phyloP scores from a whole-genome alignment of 2,797 vertebrate genomes.

The Masticophis lateralis region DNA sequence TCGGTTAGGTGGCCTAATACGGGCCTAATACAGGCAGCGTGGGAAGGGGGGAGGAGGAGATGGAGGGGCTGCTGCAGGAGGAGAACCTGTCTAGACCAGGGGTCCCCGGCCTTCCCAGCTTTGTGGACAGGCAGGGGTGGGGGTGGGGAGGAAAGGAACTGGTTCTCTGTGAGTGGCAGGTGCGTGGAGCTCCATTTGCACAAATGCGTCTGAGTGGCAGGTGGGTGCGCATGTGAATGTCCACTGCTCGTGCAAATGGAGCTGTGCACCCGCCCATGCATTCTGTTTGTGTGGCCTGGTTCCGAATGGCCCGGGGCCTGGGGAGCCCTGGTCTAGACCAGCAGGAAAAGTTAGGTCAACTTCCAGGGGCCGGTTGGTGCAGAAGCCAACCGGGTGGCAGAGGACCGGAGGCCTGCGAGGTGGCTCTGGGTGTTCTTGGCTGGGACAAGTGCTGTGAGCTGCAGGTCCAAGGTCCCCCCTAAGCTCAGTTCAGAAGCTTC shows the following conservation, averaged over 20 bases:
- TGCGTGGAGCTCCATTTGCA: neutral
- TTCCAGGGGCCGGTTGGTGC: rapidly evolving
- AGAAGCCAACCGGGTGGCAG: neutral
- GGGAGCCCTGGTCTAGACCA: too few species aligned
- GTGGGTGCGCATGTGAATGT: rapidly evolving
- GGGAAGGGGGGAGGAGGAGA: conserved; percentile 48
- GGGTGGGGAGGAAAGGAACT: neutral
- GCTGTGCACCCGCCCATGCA: too few species aligned
- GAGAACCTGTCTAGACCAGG: neutral
- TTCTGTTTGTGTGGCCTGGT: neutral
- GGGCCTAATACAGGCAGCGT: conserved; percentile 11
- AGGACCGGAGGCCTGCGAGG: rapidly evolving
- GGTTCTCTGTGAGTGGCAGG: neutral
- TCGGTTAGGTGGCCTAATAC: conserved; percentile 58
- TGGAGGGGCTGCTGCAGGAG: conserved; percentile 59
- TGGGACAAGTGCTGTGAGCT: neutral
- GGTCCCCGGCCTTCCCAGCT: neutral
- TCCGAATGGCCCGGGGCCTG: neutral
- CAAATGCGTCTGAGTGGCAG: too few species aligned
- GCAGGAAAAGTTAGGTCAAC: neutral
- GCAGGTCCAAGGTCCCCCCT: neutral
- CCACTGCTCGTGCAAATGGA: too few species aligned
- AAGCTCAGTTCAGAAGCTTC: rapidly evolving
- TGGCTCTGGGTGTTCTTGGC: too few species aligned
- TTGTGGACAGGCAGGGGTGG: rapidly evolving